Conservation (phyloP, 37 sponge, comb jelly and placozoan species). For the Agelas oroides region DNA sequence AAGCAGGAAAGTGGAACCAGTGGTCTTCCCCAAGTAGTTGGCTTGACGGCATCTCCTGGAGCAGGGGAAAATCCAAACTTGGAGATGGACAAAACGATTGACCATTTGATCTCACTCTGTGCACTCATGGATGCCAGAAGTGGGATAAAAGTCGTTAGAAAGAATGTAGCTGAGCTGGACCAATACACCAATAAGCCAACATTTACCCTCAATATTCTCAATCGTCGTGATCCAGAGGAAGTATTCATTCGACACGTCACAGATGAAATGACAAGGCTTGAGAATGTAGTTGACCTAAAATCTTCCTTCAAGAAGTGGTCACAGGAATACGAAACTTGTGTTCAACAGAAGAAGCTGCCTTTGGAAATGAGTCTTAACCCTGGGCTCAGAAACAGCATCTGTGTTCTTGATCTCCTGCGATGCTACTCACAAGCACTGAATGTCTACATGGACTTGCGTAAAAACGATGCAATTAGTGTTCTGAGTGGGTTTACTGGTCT, state of each 20-base stretch:
- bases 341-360: slow-evolving; percentile 3
- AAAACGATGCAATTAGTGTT: slow-evolving; percentile 56
- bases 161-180: slow-evolving; percentile 43
- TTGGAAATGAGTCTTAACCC: neutral
- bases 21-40: slow-evolving; percentile 62
- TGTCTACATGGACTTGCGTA: slow-evolving; percentile 59
- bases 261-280: slow-evolving; percentile 37
- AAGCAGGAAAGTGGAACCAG: slow-evolving; percentile 1
- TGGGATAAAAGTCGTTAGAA: slow-evolving; percentile 55
- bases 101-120: slow-evolving; percentile 62
- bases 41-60: slow-evolving; percentile 76
- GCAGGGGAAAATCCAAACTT: slow-evolving; percentile 48
- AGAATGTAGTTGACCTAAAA: neutral
- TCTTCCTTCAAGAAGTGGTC: neutral
- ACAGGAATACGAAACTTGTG: slow-evolving; percentile 6
- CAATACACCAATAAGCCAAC: slow-evolving; percentile 9
- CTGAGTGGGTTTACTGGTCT: slow-evolving; percentile 17
- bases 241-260: neutral
- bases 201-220: neutral
- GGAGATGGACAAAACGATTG: slow-evolving; percentile 5
- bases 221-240: slow-evolving; percentile 39
- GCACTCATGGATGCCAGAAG: slow-evolving; percentile 76
- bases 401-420: slow-evolving; percentile 26
- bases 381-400: slow-evolving; percentile 27
- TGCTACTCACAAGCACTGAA: slow-evolving; percentile 48